Base-by-base conservation (phyloP, 2,797 vertebrate species). In the Amphiprion clarkii region DNA sequence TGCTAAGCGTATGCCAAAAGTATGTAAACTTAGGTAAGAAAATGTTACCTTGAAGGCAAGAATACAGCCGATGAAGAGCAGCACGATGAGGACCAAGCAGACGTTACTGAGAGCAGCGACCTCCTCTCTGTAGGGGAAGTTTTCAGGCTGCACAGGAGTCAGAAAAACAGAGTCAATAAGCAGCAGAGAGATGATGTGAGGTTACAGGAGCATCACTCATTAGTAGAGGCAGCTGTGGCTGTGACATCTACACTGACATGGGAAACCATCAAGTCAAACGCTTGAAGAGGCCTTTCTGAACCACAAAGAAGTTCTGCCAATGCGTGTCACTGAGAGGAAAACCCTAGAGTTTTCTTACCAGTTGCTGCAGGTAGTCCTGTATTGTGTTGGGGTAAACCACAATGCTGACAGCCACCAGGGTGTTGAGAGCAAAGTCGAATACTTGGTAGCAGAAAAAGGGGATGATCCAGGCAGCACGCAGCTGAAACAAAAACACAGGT, bases 371-470 rank as follows among this genome's bases (percentile, higher is more conserved):
- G 79, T 99, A 99, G 61, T 99, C 97, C 87, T 97, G 97, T 74
- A 99, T 95, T 1, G 97, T 97, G 93, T 95, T 97, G 7, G 98
- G 98, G 74, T 98, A 98, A 71, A 98, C 94, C 1, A 99, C 95
- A 2, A 99, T 95, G 64, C 97, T 98, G 88, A 99, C 88, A 6
- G 96, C 97, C 40, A 99, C 97, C 93, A 99, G 78, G 0, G 96
- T 94, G 88, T 97, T 99, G 77, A 99, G 96, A 61, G 96, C 97
- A 91, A 99, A 99, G 89, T 99, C 98, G 83, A 99, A 99, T 84
- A 98, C 96, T 91, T 99, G 98, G 89, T 99, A 99, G 91, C 97
- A 98, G 95, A 99, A 98, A 92, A 99, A 99, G 0, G 98, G 98
- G 89, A 99, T 95, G 88, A 99, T 97, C 98, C 98, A 99, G 68